Evolutionary conservation across 2,888 invertebrate genomes (phyloP).

Genomic region (Sinohyriopsis cumingii): DNA sequence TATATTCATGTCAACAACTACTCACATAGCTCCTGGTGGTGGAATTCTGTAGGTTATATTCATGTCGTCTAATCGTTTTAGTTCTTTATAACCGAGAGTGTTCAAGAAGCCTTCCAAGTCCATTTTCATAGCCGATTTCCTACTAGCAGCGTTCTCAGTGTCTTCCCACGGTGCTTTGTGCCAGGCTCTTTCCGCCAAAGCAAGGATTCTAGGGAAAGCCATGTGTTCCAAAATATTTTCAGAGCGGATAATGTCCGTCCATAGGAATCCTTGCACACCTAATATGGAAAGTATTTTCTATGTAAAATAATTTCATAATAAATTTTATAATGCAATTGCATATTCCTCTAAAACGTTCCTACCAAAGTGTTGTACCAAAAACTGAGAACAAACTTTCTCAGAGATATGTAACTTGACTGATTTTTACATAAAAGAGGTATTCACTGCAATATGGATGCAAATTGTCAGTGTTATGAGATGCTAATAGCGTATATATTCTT

Average conservation of each 20-base stretch:
- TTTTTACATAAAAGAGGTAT: no score
- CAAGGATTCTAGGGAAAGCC: conserved; percentile 56
- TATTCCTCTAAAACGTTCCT: neutral
- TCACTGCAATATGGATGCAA: no score
- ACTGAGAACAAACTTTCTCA: no score
- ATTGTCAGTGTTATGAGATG: no score
- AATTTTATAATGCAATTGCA: no score
- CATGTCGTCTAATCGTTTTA: conserved; percentile 46
- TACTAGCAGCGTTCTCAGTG: conserved; percentile 14
- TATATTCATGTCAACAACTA: neutral
- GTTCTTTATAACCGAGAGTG: conserved; percentile 53
- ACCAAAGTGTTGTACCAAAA: no score
- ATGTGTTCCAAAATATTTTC: conserved; percentile 47
- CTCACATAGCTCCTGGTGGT: conserved; percentile 58
- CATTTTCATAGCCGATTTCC: conserved; percentile 18
- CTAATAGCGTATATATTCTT: no score
- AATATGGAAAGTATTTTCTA: neutral
- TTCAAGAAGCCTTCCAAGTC: conserved; percentile 57
- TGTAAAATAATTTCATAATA: no score
- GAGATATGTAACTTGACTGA: no score
- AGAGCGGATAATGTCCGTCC: conserved; percentile 52
- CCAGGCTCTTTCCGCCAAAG: conserved; percentile 66
- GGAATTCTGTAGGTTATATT: conserved; percentile 51
- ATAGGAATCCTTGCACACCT: conserved; percentile 64
- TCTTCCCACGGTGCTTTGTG: conserved; percentile 64